These are phyloP conservation scores for Yponomeuta cagnagella DNA, from an alignment of 2,888 invertebrate genomes.

Conservation along the genomic window DNA sequence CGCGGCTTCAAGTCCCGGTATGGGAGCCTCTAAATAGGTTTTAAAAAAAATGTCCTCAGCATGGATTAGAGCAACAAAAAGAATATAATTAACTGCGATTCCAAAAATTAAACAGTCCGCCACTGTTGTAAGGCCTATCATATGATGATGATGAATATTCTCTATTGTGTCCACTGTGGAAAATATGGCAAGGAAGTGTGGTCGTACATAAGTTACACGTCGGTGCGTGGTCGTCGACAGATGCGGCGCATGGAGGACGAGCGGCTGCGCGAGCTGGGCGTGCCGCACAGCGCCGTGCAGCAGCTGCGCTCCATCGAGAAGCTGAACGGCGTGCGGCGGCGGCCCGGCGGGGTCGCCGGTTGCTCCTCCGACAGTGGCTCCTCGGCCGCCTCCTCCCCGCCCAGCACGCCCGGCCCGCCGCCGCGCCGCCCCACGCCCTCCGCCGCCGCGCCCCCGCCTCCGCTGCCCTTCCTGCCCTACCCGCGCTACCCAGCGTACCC, in stretches of 20 bases:
- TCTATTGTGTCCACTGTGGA: no score
- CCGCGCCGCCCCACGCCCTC: slow-evolving; percentile 29
- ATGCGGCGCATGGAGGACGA: slow-evolving; percentile 79
- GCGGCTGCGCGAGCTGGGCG: slow-evolving; percentile 74
- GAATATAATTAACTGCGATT: no score
- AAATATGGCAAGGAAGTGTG: no score
- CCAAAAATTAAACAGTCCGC: no score
- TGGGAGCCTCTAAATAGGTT: no score
- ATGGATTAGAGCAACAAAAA: no score
- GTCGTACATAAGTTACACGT: no score
- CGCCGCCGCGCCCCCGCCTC: slow-evolving; percentile 37
- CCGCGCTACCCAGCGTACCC: slow-evolving; percentile 59
- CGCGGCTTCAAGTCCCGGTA: no score
- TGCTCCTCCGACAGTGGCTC: slow-evolving; percentile 65
- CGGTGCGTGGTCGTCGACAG: slow-evolving; percentile 38
- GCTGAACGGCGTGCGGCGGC: slow-evolving; percentile 71
- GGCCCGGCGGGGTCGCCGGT: slow-evolving; percentile 41
- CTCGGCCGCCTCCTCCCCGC: slow-evolving; percentile 59
- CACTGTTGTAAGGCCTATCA: no score
- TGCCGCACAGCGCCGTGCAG: slow-evolving; percentile 63
- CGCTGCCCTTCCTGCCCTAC: slow-evolving; percentile 51
- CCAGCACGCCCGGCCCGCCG: slow-evolving; percentile 46
- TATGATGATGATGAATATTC: no score
- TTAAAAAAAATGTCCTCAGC: no score
- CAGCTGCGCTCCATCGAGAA: slow-evolving; percentile 76